These are phyloP conservation scores for Misgurnus mizolepis DNA, from an alignment of 2,113 vertebrate genomes.

Conservation along the genomic window DNA sequence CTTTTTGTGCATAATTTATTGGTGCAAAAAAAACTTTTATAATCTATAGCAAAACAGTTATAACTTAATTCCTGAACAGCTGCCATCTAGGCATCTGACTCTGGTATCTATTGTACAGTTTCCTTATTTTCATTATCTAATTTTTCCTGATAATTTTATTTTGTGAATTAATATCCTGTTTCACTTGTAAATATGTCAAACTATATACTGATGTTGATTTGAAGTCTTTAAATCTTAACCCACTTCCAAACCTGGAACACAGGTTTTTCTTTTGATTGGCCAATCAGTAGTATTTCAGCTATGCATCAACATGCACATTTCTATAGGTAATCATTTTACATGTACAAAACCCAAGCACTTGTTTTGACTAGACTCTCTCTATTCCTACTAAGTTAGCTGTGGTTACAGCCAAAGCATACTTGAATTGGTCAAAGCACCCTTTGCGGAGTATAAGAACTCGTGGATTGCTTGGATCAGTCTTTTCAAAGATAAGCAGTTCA, in stretches of 20 bases:
- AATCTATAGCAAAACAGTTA: no score
- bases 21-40: no score
- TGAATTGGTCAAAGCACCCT: constrained; percentile 8
- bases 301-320: constrained; percentile 72
- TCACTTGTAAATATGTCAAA: no score
- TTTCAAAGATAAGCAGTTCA: neutral
- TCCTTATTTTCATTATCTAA: no score
- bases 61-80: no score
- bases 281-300: constrained; percentile 46
- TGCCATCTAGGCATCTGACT: no score
- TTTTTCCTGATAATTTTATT: no score
- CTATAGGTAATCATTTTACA: constrained; percentile 70
- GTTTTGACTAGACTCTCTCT: constrained; percentile 28
- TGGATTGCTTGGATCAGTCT: constrained; percentile 28
- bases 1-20: no score
- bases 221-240: no score
- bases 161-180: no score
- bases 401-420: constrained; percentile 30
- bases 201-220: no score
- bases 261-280: neutral
- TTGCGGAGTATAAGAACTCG: constrained; percentile 1
- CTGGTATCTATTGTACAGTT: no score
- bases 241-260: neutral
- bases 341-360: constrained; percentile 65
- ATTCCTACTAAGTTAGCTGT: constrained; percentile 39